Evolutionary conservation across 2,888 invertebrate genomes (phyloP), one percentile per base, ranked within the genome.

Genomic region (Achlya flavicornis): DNA sequence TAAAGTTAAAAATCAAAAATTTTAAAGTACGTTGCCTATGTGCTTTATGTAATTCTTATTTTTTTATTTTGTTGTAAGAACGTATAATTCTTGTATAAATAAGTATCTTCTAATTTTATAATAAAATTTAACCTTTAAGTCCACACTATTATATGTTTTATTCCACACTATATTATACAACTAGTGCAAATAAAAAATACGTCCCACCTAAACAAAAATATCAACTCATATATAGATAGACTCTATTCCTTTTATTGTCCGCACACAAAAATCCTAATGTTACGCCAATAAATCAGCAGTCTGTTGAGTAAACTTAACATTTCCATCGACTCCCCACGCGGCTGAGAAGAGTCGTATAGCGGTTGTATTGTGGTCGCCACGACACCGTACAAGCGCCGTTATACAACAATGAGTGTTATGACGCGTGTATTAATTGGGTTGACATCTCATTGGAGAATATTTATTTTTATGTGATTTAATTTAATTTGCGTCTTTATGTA

Each of bases 261-360:
- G 6, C 41, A 63, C 61, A 61, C 70, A 74, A 74, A 70, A 73
- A 72, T 73, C 75, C 71, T 75, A 79, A 80, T 76, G 75, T 68
- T 66, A 66, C 71, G 67, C 67, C 73, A 73, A 77, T 77, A 77
- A 75, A 77, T 77, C 75, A 71, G 72, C 67, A 70, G 66, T 67
- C 63, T 66, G 60, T 67, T 72, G 75, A 74, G 73, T 79, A 78
- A 78, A 74, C 75, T 70, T 68, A 69, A 69, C 70, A 72, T 71
- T 73, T 74, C 67, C 74, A 75, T 76, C 70, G 71, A 70, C 62
- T 70, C 64, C 71, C 72, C 68, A 65, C 67, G 69, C 68, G 70
- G 4, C 10, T 70, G 64, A 68, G 3, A 12, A 41, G 41, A 33
- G 67, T 68, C 71, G 63, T 67, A 69, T 73, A 68, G 70, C 65